These are phyloP conservation scores for Sebastes cheni DNA, from an alignment of 2,797 vertebrate species.

Conservation along the genomic window DNA sequence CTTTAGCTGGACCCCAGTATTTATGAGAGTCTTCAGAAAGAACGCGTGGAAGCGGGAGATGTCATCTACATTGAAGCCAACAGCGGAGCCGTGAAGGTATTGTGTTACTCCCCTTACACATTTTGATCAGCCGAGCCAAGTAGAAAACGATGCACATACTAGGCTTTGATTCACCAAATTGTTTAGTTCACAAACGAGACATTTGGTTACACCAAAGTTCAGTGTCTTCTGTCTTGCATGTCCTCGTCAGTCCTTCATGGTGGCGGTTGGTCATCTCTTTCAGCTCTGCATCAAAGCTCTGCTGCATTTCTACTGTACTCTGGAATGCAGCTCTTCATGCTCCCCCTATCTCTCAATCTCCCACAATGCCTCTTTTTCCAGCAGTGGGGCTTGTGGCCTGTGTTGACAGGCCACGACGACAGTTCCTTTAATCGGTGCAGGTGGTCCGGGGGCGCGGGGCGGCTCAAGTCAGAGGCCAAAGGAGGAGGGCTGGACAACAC, in stretches of 20 bases:
- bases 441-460: slow-evolving; percentile 70
- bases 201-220: background rate
- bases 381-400: slow-evolving; percentile 51
- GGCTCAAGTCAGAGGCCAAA: slow-evolving; percentile 37
- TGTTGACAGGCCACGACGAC: slow-evolving; percentile 66
- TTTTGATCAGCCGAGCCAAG: background rate
- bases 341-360: slow-evolving; percentile 69
- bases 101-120: background rate
- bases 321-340: slow-evolving; percentile 57
- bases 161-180: background rate
- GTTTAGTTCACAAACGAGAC: background rate
- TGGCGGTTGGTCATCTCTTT: slow-evolving; percentile 54
- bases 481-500: slow-evolving; percentile 57
- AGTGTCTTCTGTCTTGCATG: background rate
- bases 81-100: slow-evolving; percentile 98
- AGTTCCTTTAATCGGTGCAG: slow-evolving; percentile 78
- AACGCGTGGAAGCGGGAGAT: slow-evolving; percentile 95
- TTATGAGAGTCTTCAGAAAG: slow-evolving; percentile 98
- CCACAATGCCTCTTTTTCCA: slow-evolving; percentile 45
- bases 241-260: slow-evolving; percentile 38
- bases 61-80: slow-evolving; percentile 99
- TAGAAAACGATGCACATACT: background rate
- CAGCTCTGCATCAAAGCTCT: slow-evolving; percentile 52
- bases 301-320: slow-evolving; percentile 58
- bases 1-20: slow-evolving; percentile 96